Conservation (phyloP, 2,888 invertebrate genomes). For the Rhopalosiphum nymphaeae region DNA sequence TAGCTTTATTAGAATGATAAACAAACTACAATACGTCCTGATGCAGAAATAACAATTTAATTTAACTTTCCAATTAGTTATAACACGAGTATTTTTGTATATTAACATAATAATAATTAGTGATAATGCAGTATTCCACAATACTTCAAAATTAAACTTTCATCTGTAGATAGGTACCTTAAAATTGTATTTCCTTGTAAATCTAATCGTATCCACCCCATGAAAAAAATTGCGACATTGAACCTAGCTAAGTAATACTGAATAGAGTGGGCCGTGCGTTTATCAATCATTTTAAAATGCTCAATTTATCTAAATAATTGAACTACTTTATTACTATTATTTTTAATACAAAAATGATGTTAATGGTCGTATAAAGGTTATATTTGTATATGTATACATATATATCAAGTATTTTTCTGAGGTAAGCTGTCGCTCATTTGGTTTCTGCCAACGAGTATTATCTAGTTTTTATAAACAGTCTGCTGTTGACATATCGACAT, state of each 20-base stretch:
- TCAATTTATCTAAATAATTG: not conserved
- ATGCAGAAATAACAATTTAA: not conserved
- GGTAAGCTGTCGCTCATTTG: not conserved
- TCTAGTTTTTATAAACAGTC: not conserved
- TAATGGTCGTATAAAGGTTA: not conserved
- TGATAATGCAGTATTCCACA: not conserved
- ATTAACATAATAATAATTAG: not conserved
- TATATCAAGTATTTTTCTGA: not conserved
- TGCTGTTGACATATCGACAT: not conserved
- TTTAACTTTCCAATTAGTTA: not conserved
- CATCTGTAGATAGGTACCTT: not conserved
- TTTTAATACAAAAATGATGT: not conserved
- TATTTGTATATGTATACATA: not conserved
- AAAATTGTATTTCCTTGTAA: not conserved
- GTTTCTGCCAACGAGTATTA: not conserved
- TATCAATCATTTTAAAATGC: not conserved
- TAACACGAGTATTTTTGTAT: not conserved
- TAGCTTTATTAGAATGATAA: not conserved
- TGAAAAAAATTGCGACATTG: not conserved
- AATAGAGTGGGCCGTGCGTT: not conserved
- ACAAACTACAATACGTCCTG: not conserved
- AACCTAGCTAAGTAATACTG: not conserved
- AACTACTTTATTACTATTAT: not conserved
- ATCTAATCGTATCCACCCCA: not conserved
- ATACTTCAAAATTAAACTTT: not conserved